Evolutionary conservation across 2,888 invertebrate species (phyloP).

Genomic region (Dorcus hopei): DNA sequence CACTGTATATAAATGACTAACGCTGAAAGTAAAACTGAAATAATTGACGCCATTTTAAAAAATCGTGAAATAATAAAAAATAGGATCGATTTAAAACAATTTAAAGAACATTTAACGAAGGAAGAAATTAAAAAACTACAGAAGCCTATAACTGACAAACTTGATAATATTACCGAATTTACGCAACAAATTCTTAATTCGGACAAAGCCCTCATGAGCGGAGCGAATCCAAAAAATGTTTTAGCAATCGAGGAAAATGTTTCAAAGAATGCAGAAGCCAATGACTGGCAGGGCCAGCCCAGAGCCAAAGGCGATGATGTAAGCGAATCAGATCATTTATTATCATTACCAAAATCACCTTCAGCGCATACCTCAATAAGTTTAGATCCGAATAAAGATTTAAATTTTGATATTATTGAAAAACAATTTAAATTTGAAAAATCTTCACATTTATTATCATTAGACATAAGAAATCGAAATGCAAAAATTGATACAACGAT

Average conservation of each 20-base stretch:
- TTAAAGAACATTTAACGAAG: slow-evolving; percentile 16
- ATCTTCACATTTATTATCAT: slow-evolving; percentile 18
- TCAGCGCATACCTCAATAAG: slow-evolving; percentile 8
- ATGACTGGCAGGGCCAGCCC: too few relatives aligned
- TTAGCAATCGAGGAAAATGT: not conserved
- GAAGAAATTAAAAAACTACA: slow-evolving; percentile 14
- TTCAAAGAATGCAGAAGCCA: too few relatives aligned
- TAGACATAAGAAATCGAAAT: slow-evolving; percentile 18
- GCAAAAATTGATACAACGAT: slow-evolving; percentile 22
- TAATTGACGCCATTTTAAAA: slow-evolving; percentile 22
- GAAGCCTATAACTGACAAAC: not conserved
- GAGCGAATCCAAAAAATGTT: too few relatives aligned
- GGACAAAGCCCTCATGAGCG: too few relatives aligned
- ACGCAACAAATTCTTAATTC: too few relatives aligned
- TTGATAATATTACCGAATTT: too few relatives aligned
- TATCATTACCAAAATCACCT: slow-evolving; percentile 15
- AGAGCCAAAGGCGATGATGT: too few relatives aligned
- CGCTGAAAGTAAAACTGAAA: slow-evolving; percentile 13
- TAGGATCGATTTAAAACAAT: slow-evolving; percentile 17
- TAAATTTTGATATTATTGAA: slow-evolving; percentile 21
- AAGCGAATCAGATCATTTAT: slow-evolving; percentile 12
- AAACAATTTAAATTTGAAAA: slow-evolving; percentile 16
- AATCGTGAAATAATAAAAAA: slow-evolving; percentile 19
- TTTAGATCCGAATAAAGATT: slow-evolving; percentile 19
- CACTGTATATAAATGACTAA: not conserved